phyloP scores from a whole-genome alignment of 2,888 invertebrate genomes.

The Pseudococcus viburni region DNA sequence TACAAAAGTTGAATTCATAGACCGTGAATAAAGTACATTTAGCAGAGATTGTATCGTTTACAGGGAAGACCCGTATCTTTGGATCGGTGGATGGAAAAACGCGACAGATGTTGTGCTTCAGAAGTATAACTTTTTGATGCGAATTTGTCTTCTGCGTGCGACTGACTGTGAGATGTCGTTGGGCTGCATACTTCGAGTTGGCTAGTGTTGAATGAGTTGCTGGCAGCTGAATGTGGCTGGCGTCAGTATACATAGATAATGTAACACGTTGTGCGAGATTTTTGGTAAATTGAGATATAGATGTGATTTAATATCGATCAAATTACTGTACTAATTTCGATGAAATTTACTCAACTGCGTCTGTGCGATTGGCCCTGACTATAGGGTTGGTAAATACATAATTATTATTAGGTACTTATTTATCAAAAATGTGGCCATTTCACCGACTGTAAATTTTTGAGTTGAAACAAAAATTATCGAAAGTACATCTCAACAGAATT shows the following conservation, averaged over 20 bases:
- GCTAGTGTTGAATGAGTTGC: not conserved
- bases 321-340: not conserved
- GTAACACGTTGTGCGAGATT: not conserved
- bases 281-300: not conserved
- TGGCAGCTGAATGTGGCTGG: not conserved
- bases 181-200: not conserved
- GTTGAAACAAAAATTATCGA: too few species aligned
- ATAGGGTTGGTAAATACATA: too few species aligned
- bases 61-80: slow-evolving; percentile 20
- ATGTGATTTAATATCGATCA: not conserved
- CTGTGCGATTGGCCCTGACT: too few species aligned
- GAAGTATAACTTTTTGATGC: not conserved
- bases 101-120: slow-evolving; percentile 18
- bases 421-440: too few species aligned
- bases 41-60: slow-evolving; percentile 58
- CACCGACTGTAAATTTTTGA: too few species aligned
- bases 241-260: not conserved
- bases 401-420: too few species aligned
- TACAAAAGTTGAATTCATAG: slow-evolving; percentile 43
- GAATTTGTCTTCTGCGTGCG: not conserved
- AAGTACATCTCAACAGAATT: too few species aligned
- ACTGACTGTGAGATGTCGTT: too few species aligned
- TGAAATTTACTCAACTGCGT: not conserved
- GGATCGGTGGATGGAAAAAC: not conserved
- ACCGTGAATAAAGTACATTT: slow-evolving; percentile 51